Conservation (phyloP, 2,888 invertebrate genomes). For the Drosophila dives region DNA sequence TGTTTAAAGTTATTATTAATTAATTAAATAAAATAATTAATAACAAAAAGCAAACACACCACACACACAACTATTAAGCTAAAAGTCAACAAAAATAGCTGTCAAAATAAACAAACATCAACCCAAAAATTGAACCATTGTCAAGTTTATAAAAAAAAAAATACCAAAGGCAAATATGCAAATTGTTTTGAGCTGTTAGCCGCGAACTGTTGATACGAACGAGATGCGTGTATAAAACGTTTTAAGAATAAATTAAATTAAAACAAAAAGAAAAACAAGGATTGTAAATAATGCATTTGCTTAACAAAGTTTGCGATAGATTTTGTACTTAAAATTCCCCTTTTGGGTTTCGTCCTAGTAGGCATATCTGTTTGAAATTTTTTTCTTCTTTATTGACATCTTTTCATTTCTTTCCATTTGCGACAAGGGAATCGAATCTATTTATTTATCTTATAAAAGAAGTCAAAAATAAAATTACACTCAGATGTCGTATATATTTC, state of each 20-base stretch:
- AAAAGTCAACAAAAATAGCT: slow-evolving; percentile 80
- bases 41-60: slow-evolving; percentile 43
- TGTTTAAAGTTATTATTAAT: slow-evolving; percentile 86
- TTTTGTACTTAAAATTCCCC: not conserved
- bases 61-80: slow-evolving; percentile 73
- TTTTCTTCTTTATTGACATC: not conserved
- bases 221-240: slow-evolving; percentile 17
- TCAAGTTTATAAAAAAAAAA: slow-evolving; percentile 14
- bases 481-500: slow-evolving; percentile 59
- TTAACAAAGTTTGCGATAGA: not conserved
- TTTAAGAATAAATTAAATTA: slow-evolving; percentile 33
- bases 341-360: slow-evolving; percentile 1
- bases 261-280: slow-evolving; percentile 16
- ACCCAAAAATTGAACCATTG: slow-evolving; percentile 35
- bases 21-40: slow-evolving; percentile 75
- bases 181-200: slow-evolving; percentile 11
- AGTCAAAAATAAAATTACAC: not conserved
- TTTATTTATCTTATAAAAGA: slow-evolving; percentile 10
- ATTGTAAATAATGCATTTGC: slow-evolving; percentile 6
- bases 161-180: slow-evolving; percentile 18
- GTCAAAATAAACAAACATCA: slow-evolving; percentile 73
- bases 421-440: slow-evolving; percentile 12
- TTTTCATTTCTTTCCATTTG: slow-evolving; percentile 15
- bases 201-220: slow-evolving; percentile 28
- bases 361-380: slow-evolving; percentile 4